These are phyloP conservation scores for Halictus quadricinctus DNA, from an alignment of 2,888 invertebrate genomes.

Conservation along the genomic window DNA sequence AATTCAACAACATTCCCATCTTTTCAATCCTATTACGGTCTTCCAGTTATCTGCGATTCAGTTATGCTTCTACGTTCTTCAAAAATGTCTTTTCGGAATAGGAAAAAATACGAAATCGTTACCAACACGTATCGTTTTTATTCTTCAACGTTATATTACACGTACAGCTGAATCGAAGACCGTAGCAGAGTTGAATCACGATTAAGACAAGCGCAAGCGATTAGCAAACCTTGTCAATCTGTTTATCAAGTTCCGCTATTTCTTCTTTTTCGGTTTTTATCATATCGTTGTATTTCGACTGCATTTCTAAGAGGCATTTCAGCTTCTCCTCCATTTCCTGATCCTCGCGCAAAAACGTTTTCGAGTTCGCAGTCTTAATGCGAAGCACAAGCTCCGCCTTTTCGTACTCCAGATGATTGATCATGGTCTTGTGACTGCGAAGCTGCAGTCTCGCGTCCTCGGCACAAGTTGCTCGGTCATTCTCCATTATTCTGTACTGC, in stretches of 20 bases:
- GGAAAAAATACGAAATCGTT: not conserved
- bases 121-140: not conserved
- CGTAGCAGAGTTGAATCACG: not conserved
- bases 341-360: constrained; percentile 84
- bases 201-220: not conserved
- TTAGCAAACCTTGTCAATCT: constrained; percentile 83
- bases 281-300: constrained; percentile 84
- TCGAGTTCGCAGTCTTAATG: constrained; percentile 84
- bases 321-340: constrained; percentile 84
- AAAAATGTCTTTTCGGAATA: not conserved
- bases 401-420: constrained; percentile 85
- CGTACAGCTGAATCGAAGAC: not conserved
- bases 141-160: not conserved
- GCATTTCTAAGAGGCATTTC: constrained; percentile 84
- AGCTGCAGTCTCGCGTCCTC: constrained; percentile 88
- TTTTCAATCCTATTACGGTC: constrained; percentile 12
- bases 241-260: constrained; percentile 84
- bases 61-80: not conserved
- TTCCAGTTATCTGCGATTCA: not conserved
- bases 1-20: constrained; percentile 21
- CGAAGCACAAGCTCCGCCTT: constrained; percentile 86
- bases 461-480: constrained; percentile 88
- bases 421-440: constrained; percentile 86
- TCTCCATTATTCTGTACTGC: constrained; percentile 93
- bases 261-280: constrained; percentile 83